These are phyloP conservation scores for Onychomys arenicola DNA, from an alignment of 2,797 vertebrate species.

Conservation along the genomic window DNA sequence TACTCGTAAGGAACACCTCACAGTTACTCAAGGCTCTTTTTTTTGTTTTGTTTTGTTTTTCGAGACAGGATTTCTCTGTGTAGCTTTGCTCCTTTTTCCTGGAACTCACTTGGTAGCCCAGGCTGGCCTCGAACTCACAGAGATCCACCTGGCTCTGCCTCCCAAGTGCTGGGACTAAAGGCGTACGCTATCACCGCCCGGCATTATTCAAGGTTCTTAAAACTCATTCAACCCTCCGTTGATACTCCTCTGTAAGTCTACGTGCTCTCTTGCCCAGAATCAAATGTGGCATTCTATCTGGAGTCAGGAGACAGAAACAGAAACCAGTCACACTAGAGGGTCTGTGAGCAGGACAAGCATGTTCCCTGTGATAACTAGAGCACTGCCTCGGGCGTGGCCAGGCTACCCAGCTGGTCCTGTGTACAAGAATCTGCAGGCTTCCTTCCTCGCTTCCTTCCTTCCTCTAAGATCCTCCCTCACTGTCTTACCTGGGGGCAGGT, in stretches of 20 bases:
- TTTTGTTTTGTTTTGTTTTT: no score
- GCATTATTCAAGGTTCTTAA: background rate
- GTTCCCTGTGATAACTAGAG: background rate
- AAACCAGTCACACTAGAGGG: background rate
- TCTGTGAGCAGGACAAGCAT: background rate
- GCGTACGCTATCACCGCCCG: no score
- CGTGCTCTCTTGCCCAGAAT: background rate
- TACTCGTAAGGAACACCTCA: background rate
- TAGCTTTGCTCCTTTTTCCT: no score
- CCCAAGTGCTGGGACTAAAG: no score
- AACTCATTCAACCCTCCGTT: background rate
- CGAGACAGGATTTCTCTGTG: no score
- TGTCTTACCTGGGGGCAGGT: conserved; percentile 87
- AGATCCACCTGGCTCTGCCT: no score
- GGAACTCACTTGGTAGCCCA: no score
- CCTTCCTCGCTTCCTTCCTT: conserved; percentile 81
- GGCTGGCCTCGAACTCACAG: no score
- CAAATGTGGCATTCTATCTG: background rate
- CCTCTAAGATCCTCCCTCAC: conserved; percentile 62
- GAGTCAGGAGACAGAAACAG: background rate
- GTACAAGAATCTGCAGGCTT: conserved; percentile 80
- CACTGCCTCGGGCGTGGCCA: conserved; percentile 18
- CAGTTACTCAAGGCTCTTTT: background rate
- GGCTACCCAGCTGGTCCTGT: background rate
- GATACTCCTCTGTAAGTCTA: background rate